These are phyloP conservation scores for Paramormyrops hopkinsi DNA, from an alignment of 2,797 vertebrate species.

Conservation along the genomic window DNA sequence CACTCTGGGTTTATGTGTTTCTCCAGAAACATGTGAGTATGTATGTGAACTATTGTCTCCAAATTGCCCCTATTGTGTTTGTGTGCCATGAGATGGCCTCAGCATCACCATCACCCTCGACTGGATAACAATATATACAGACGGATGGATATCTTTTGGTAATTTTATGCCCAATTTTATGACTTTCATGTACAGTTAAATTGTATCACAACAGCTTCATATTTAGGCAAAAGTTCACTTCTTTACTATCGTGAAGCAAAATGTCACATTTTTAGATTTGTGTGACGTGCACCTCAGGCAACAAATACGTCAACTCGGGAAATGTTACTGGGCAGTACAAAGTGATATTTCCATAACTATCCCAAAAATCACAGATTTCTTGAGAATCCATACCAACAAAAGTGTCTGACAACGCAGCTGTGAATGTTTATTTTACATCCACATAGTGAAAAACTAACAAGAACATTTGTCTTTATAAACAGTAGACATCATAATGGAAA, in stretches of 20 bases:
- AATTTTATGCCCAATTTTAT: not conserved
- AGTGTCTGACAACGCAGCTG: not conserved
- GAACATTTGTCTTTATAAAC: conserved; percentile 3
- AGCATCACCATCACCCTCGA: not conserved
- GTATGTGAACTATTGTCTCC: not conserved
- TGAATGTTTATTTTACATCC: not conserved
- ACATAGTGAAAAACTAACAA: not conserved
- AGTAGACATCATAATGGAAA: not conserved
- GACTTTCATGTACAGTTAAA: not conserved
- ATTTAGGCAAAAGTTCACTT: not conserved
- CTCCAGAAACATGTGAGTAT: not conserved
- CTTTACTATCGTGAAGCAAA: not conserved
- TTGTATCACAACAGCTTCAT: not conserved
- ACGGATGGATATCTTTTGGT: not conserved
- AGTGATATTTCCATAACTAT: not conserved
- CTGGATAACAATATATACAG: not conserved
- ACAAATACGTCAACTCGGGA: not conserved
- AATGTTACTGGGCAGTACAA: not conserved
- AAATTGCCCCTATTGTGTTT: not conserved
- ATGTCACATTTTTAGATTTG: not conserved
- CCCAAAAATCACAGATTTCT: not conserved
- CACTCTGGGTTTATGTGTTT: not conserved
- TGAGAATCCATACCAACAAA: not conserved
- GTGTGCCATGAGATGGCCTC: not conserved
- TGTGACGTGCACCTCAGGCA: not conserved